Evolutionary conservation across 1,140 invertebrate species (phyloP).

Genomic region (Drosophila murphyi): DNA sequence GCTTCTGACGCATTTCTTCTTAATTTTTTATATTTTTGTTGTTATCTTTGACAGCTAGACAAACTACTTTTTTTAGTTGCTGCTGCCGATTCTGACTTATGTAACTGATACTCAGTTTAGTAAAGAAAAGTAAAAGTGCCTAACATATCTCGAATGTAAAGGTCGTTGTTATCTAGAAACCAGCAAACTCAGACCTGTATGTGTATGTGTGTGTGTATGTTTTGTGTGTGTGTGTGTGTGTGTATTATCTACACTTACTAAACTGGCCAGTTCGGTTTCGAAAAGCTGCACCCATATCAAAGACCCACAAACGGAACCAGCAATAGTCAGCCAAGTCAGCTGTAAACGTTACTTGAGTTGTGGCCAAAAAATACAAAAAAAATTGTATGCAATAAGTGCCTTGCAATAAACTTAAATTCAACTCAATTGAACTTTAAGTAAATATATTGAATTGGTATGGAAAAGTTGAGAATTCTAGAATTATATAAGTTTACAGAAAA

Average conservation of each 20-base stretch:
- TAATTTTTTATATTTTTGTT: slow-evolving; percentile 22
- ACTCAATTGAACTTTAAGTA: slow-evolving; percentile 21
- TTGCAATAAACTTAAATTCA: slow-evolving; percentile 5
- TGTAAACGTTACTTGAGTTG: slow-evolving; percentile 54
- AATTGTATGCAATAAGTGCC: slow-evolving; percentile 6
- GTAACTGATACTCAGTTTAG: slow-evolving; percentile 17
- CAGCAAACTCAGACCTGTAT: neutral
- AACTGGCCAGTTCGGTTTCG: slow-evolving; percentile 27
- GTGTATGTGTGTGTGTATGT: neutral
- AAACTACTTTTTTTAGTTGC: slow-evolving; percentile 12
- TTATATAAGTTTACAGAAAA: neutral
- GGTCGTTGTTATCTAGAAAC: slow-evolving; percentile 46
- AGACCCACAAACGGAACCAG: slow-evolving; percentile 50
- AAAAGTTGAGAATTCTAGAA: neutral
- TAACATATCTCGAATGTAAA: slow-evolving; percentile 10
- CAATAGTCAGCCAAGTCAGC: slow-evolving; percentile 21
- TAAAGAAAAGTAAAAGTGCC: slow-evolving; percentile 42
- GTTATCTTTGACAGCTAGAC: slow-evolving; percentile 38
- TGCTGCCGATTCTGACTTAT: neutral
- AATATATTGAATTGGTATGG: slow-evolving; percentile 9
- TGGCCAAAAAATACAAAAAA: slow-evolving; percentile 49
- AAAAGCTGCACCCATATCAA: slow-evolving; percentile 63
- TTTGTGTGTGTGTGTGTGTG: neutral
- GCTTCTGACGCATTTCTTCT: slow-evolving; percentile 38
- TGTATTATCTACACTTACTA: slow-evolving; percentile 9